Base-by-base conservation (phyloP, 1,140 invertebrate species). In the Maconellicoccus hirsutus region DNA sequence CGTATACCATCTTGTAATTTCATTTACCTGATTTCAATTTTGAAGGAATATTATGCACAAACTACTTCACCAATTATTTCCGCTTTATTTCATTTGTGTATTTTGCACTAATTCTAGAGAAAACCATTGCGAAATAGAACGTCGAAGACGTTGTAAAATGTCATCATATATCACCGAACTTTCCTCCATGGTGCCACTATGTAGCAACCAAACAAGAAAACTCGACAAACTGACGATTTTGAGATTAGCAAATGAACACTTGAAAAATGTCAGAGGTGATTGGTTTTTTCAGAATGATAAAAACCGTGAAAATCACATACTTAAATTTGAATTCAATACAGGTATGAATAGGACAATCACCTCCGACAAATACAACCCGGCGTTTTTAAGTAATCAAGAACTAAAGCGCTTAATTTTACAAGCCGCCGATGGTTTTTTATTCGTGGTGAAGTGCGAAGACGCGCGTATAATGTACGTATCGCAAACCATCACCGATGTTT, bases 121-220 rank as follows among this genome's bases (percentile, higher is more conserved):
- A 85, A 99, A 98, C 82, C 98, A 99, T 84, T 98, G 96, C 84
- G 98, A 99, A 83, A 99, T 99, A 79, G 98, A 99, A 81, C 85
- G 98, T 75, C 85, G 97, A 73, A 84, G 98, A 75, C 86, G 98
- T 72, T 99, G 99, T 84, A 99, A 99, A 87, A 99, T 99, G 98
- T 98, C 97, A 72, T 93, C 96, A 72, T 99, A 99, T 82, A 99
- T 99, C 78, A 98, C 96, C 75, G 98, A 99, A 84, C 85, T 99
- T 73, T 98, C 95, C 72, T 96, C 99, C 82, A 99, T 99, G 97
- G 96, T 99, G 75, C 98, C 97, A 76, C 98, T 97, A 74, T 98
- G 96, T 82, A 95, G 91, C 76, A 94, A 95, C 0, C 83, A 98
- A 38, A 96, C 96, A 1, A 85, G 96, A 70, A 99, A 99, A 81